These are phyloP conservation scores for Steromphala cineraria DNA, from an alignment of 2,888 invertebrate genomes.

Conservation along the genomic window DNA sequence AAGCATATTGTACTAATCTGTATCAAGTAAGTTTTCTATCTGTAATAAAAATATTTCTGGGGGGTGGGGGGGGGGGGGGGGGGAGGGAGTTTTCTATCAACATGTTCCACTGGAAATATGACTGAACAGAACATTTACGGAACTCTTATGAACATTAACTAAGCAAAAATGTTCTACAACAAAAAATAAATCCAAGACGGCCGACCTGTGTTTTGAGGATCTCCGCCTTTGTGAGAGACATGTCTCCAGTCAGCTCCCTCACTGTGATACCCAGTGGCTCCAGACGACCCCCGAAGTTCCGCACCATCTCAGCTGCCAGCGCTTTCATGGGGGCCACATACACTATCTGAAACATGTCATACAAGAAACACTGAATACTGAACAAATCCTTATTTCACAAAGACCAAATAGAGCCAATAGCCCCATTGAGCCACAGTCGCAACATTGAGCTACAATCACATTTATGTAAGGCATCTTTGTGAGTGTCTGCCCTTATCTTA, in stretches of 20 bases:
- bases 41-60: too few species aligned
- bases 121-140: background rate
- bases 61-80: too few species aligned
- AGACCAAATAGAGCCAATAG: too few species aligned
- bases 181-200: background rate
- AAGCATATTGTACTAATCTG: too few species aligned
- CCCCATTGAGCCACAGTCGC: too few species aligned
- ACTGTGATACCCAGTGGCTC: conserved; percentile 87
- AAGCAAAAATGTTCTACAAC: background rate
- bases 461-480: too few species aligned
- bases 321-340: conserved; percentile 99
- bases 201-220: conserved; percentile 90
- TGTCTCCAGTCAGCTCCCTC: conserved; percentile 96
- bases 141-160: background rate
- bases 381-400: too few species aligned
- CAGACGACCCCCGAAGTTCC: conserved; percentile 90
- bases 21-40: too few species aligned
- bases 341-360: conserved; percentile 84
- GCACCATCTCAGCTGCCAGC: conserved; percentile 97
- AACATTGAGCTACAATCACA: too few species aligned
- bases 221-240: conserved; percentile 95
- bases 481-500: too few species aligned
- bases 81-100: too few species aligned
- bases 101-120: too few species aligned
- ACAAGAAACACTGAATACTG: background rate